phyloP scores from a whole-genome alignment of 2,797 vertebrate genomes.

The Siniperca scherzeri region DNA sequence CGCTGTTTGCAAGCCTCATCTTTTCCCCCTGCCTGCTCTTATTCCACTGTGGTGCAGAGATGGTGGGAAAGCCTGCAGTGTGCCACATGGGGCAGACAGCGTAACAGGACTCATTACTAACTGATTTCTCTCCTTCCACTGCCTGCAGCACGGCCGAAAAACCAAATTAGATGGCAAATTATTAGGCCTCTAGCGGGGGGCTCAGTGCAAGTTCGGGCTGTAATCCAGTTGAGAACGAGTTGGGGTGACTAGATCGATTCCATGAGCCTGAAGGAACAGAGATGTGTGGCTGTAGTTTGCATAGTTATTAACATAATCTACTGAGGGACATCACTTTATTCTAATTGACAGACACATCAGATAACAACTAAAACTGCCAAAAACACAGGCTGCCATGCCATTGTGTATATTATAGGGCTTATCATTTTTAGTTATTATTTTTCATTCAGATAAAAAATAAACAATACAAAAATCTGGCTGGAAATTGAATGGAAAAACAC shows the following conservation, averaged over 20 bases:
- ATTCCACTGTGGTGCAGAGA: conserved; percentile 47
- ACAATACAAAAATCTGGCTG: neutral
- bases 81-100: conserved; percentile 60
- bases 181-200: conserved; percentile 35
- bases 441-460: neutral
- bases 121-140: conserved; percentile 52
- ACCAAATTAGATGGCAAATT: conserved; percentile 58
- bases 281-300: conserved; percentile 36
- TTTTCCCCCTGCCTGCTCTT: conserved; percentile 28
- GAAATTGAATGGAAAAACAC: neutral
- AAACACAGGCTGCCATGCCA: neutral
- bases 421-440: neutral
- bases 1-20: conserved; percentile 8
- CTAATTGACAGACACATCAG: conserved; percentile 24
- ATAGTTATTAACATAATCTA: conserved; percentile 40
- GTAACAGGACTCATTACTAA: conserved; percentile 71
- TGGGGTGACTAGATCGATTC: conserved; percentile 45
- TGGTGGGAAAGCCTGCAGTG: conserved; percentile 51
- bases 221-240: conserved; percentile 56
- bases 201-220: conserved; percentile 46
- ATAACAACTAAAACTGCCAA: conserved; percentile 13
- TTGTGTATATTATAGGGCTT: neutral
- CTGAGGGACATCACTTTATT: conserved; percentile 20
- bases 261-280: conserved; percentile 46
- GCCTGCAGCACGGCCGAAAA: conserved; percentile 65